Evolutionary conservation across 2,113 vertebrate species (phyloP), one percentile per base, ranked within the genome.

Genomic region (Zonotrichia leucophrys): DNA sequence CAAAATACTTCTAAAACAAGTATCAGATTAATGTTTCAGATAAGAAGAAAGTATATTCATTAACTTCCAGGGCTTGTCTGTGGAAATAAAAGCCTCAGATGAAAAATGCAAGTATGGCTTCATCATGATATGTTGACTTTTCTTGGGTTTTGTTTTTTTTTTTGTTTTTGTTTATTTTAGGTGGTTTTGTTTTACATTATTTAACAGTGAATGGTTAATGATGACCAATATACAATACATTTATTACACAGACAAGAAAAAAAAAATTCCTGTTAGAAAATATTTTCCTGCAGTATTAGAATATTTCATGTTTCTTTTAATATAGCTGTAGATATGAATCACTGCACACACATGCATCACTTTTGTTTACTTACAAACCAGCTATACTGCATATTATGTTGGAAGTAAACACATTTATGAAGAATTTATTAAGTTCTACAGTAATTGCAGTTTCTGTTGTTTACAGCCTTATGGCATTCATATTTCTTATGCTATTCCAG

Each of bases 11-110:
- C 62, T 92, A 79, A 79, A 94, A 64, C 69, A 91, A 95, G 53
- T 79, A 84, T 73, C 62, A 82, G 77, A 95, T 92, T 94, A 79
- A 96, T 73, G 67, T 69, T 92, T 94, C 74, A 85, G 83, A 82
- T 94, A 82, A 85, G 62, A 75, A 91, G 64, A 92, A 83, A 84
- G 28, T 60, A 79, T 82, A 62, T 87, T 94, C 73, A 89, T 95
- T 87, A 96, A 94, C 49, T 94, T 53, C n/a, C 28, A 85, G 53
- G 70, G 25, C 18, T 41, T 19, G n/a, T 91, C 58, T 78, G 27
- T 46, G 84, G 74, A 84, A 94, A 68, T 31, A 62, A 46, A 66
- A 82, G 30, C 70, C 42, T 79, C 39, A 60, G 79, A 76, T 39
- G 53, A 78, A 91, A 78, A 37, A 62, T 8, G 31, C 20, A 73